Conservation (phyloP, 1,140 invertebrate species). For the Drosophila mayri region DNA sequence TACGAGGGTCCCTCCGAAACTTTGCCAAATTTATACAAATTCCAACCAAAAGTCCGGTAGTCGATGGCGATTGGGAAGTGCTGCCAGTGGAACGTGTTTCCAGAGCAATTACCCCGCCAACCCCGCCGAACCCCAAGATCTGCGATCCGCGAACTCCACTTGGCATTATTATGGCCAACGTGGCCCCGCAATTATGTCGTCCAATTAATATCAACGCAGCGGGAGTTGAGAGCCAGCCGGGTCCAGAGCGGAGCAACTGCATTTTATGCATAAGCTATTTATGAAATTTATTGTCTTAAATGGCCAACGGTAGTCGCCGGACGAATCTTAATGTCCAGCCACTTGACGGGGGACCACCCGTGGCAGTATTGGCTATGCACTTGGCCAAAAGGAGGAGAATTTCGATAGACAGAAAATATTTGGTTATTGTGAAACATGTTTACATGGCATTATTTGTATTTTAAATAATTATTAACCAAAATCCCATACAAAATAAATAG, state of each 20-base stretch:
- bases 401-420: too few relatives aligned
- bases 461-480: neutral
- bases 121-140: slow-evolving; percentile 3
- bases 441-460: too few relatives aligned
- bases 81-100: slow-evolving; percentile 64
- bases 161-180: slow-evolving; percentile 79
- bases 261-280: slow-evolving; percentile 79
- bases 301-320: slow-evolving; percentile 61
- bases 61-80: slow-evolving; percentile 67
- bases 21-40: slow-evolving; percentile 81
- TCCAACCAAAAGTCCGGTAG: slow-evolving; percentile 43
- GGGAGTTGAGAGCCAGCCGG: slow-evolving; percentile 48
- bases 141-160: slow-evolving; percentile 10
- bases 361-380: slow-evolving; percentile 38
- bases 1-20: slow-evolving; percentile 26
- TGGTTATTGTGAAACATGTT: neutral
- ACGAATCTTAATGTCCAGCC: slow-evolving; percentile 61
- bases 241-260: slow-evolving; percentile 31
- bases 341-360: slow-evolving; percentile 65
- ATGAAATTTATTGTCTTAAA: slow-evolving; percentile 78
- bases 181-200: slow-evolving; percentile 83
- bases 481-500: neutral
- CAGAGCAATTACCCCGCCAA: slow-evolving; percentile 53
- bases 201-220: slow-evolving; percentile 84
- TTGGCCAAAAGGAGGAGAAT: neutral